phyloP scores from a whole-genome alignment of 2,888 invertebrate species.

The Auanema freiburgensis region DNA sequence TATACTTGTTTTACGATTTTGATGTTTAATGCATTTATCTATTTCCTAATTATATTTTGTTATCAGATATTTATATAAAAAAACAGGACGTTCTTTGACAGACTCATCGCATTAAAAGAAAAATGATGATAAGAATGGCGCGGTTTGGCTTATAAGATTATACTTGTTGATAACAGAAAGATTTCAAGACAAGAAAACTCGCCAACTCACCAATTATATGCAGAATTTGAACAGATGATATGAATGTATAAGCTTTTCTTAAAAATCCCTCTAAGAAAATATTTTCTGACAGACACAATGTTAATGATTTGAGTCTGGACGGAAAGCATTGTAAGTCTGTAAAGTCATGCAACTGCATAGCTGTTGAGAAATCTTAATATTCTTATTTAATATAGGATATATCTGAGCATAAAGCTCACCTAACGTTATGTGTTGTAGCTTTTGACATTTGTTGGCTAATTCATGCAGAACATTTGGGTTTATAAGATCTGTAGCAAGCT shows the following conservation, averaged over 20 bases:
- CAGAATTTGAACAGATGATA: constrained; percentile 92
- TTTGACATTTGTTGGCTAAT: constrained; percentile 90
- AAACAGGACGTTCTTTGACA: too few relatives aligned
- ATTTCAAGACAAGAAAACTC: background rate
- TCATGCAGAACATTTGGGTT: constrained; percentile 96
- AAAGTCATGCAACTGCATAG: constrained; percentile 98
- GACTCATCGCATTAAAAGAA: background rate
- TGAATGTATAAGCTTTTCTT: constrained; percentile 98
- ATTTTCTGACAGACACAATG: constrained; percentile 92
- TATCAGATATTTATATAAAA: too few relatives aligned
- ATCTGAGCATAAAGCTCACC: constrained; percentile 31
- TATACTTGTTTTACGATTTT: constrained; percentile 2
- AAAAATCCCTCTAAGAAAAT: constrained; percentile 99
- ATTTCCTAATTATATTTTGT: too few relatives aligned
- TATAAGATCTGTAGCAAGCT: constrained; percentile 91
- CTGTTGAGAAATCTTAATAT: constrained; percentile 89
- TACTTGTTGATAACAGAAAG: too few relatives aligned
- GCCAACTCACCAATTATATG: constrained; percentile 82
- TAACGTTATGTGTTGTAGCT: constrained; percentile 89
- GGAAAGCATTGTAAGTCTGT: constrained; percentile 98
- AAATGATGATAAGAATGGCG: constrained; percentile 2
- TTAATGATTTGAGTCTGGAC: constrained; percentile 89
- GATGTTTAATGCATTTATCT: constrained; percentile 1
- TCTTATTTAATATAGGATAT: constrained; percentile 15
- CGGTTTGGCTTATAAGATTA: too few relatives aligned